phyloP scores from a whole-genome alignment of 2,113 vertebrate genomes.

The Seriola rivoliana region DNA sequence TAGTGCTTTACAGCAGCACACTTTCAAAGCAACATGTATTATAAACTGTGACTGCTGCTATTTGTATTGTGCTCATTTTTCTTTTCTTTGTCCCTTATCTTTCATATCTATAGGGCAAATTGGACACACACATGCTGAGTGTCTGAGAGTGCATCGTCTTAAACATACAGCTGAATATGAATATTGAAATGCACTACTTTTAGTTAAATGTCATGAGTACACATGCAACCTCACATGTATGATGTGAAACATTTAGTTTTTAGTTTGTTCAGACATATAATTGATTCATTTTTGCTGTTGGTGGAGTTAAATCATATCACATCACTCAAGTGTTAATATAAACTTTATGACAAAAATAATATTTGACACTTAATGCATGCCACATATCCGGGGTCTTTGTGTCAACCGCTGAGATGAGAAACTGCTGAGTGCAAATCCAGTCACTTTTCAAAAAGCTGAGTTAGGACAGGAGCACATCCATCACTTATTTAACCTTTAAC shows the following conservation, averaged over 20 bases:
- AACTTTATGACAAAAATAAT: slow-evolving; percentile 27
- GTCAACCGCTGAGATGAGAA: slow-evolving; percentile 63
- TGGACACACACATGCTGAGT: slow-evolving; percentile 2
- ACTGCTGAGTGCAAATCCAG: slow-evolving; percentile 60
- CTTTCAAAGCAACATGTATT: slow-evolving; percentile 12
- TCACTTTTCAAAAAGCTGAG: slow-evolving; percentile 34
- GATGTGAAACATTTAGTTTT: neutral
- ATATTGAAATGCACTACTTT: neutral
- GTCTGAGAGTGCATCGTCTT: neutral
- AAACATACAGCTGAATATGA: neutral
- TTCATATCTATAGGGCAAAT: slow-evolving; percentile 2
- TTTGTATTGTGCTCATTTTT: neutral
- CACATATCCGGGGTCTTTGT: slow-evolving; percentile 50
- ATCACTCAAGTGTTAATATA: neutral
- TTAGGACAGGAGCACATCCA: slow-evolving; percentile 20
- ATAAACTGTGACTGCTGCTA: neutral
- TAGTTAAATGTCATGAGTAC: neutral
- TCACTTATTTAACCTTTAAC: slow-evolving; percentile 47
- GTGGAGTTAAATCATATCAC: neutral
- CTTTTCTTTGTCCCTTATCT: neutral
- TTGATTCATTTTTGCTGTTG: slow-evolving; percentile 9
- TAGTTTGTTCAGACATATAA: slow-evolving; percentile 8
- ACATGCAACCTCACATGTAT: neutral
- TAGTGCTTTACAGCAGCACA: slow-evolving; percentile 21
- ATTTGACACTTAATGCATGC: slow-evolving; percentile 23